Evolutionary conservation across 2,888 invertebrate species (phyloP), one percentile per base, ranked within the genome.

Genomic region (Epinotia ramella): DNA sequence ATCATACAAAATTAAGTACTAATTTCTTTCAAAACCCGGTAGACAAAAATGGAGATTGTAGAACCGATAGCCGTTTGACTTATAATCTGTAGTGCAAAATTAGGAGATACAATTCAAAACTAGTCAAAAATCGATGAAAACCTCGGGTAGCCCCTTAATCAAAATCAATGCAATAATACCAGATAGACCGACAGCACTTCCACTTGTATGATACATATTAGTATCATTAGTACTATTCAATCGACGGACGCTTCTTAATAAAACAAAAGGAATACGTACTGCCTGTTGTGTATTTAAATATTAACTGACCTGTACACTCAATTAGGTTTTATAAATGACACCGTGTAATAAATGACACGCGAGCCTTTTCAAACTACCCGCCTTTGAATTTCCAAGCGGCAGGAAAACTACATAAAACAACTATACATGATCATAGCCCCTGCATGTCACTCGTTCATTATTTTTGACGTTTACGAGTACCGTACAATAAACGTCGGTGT

Each of bases 401-500:
- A 74, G 68, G 57, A 33, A 73, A 69, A 62, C 56, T 57, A 63
- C 57, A 68, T 73, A 53, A 67, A 60, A 56, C 60, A 63, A 5
- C 13, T 33, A 24, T 40, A 66, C 59, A 65, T 87, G 86, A 84
- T 75, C 76, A 78, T 78, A 72, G 62, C 77, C 73, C 75, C 74
- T 74, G 73, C 73, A 77, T 78, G 77, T 77, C 77, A 74, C 75
- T 72, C 77, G 77, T 77, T 77, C 77, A 79, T 78, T 78, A 78
- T 77, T 73, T 78, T 75, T 71, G 77, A 73, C 77, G 78, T 80
- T 85, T 81, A 83, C 79, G 79, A 80, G 81, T 81, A 80, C 80
- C 83, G 77, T 80, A 79, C 81, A 81, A 84, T 84, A 84, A 88
- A 86, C 84, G 80, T 76, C 78, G 78, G 75, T 86, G 84, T 85